phyloP scores from a whole-genome alignment of 2,113 vertebrate genomes.

The Okapia johnstoni region DNA sequence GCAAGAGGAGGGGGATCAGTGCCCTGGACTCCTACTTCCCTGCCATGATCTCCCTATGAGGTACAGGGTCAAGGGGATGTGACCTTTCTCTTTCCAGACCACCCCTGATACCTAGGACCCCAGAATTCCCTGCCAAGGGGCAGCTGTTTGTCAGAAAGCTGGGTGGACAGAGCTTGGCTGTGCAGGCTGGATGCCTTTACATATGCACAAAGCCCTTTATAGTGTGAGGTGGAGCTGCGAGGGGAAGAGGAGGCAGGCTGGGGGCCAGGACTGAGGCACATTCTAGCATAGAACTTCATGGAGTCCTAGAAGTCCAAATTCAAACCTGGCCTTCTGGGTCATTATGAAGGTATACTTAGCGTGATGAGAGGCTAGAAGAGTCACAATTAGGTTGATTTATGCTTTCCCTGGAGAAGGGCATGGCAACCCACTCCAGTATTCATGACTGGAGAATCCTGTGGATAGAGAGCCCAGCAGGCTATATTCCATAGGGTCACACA shows the following conservation, averaged over 20 bases:
- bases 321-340: background rate
- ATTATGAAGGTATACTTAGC: background rate
- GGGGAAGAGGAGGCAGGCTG: background rate
- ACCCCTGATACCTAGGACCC: background rate
- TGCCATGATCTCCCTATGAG: fast-evolving
- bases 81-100: background rate
- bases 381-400: background rate
- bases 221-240: background rate
- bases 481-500: background rate
- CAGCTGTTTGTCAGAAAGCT: background rate
- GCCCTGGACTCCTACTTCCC: background rate
- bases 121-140: background rate
- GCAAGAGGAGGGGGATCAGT: background rate
- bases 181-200: background rate
- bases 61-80: background rate
- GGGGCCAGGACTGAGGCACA: background rate
- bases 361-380: background rate
- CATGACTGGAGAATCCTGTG: background rate
- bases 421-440: background rate
- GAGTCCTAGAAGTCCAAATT: background rate
- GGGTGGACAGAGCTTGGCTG: background rate
- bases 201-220: background rate
- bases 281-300: background rate
- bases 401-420: background rate
- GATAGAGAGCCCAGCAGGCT: background rate